Evolutionary conservation across 1,140 invertebrate genomes (phyloP).

Genomic region (Lordiphosa mommai): DNA sequence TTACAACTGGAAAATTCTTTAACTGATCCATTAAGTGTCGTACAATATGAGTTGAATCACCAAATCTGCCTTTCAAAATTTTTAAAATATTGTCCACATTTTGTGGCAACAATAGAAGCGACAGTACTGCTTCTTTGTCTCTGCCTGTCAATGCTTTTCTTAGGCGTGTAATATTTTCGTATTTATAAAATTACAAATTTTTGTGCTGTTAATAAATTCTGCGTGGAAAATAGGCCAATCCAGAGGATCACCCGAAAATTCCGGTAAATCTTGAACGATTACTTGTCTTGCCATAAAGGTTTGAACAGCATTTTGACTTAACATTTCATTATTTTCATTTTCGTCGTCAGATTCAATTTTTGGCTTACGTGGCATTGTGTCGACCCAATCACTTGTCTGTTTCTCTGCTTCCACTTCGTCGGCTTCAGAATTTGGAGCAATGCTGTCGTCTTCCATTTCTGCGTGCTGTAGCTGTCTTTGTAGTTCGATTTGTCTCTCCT

Average conservation of each 20-base stretch:
- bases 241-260: not conserved
- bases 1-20: conserved; percentile 1
- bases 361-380: not conserved
- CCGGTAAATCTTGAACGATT: too few relatives aligned
- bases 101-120: too few relatives aligned
- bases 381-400: conserved; percentile 2
- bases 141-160: not conserved
- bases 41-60: not conserved
- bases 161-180: conserved; percentile 11
- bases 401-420: too few relatives aligned
- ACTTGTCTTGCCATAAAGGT: conserved; percentile 3
- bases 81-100: not conserved
- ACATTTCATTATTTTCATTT: too few relatives aligned
- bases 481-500: too few relatives aligned
- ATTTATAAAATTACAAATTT: not conserved
- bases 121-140: too few relatives aligned
- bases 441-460: too few relatives aligned
- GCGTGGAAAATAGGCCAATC: conserved; percentile 10
- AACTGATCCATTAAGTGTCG: conserved; percentile 7
- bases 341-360: not conserved
- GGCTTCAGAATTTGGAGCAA: too few relatives aligned
- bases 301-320: not conserved
- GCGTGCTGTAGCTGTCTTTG: too few relatives aligned
- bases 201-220: not conserved
- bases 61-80: conserved; percentile 3